Conservation (phyloP, 2,888 invertebrate genomes). For the Tromatobia lineatoria region DNA sequence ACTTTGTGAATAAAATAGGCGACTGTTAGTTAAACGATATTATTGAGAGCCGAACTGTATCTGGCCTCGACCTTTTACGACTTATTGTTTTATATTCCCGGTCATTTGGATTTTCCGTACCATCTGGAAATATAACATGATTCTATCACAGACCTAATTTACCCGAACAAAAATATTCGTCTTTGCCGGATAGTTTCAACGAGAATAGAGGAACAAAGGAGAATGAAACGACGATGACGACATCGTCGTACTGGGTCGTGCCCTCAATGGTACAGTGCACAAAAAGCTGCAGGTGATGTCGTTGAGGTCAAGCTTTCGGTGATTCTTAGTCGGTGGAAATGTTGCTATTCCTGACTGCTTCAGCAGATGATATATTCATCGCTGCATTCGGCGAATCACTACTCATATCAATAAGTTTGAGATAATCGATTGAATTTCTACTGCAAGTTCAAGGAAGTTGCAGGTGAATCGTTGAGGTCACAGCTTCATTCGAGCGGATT, state of each 20-base stretch:
- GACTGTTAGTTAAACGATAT: slow-evolving; percentile 21
- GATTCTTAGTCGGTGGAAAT: slow-evolving; percentile 39
- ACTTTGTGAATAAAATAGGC: slow-evolving; percentile 2
- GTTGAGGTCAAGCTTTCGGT: slow-evolving; percentile 43
- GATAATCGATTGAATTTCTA: slow-evolving; percentile 1
- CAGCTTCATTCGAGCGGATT: not conserved
- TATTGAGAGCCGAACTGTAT: slow-evolving; percentile 15
- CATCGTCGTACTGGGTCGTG: slow-evolving; percentile 73
- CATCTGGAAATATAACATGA: slow-evolving; percentile 11
- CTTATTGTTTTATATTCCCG: not conserved
- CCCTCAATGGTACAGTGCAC: slow-evolving; percentile 66
- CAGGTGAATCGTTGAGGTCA: slow-evolving; percentile 31
- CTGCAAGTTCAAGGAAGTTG: slow-evolving; percentile 9
- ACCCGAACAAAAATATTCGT: slow-evolving; percentile 8
- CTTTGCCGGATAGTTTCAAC: slow-evolving; percentile 62
- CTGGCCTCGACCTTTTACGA: slow-evolving; percentile 1
- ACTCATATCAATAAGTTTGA: slow-evolving; percentile 1
- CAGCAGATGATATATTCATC: not conserved
- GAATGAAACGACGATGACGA: slow-evolving; percentile 32
- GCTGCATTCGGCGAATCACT: not conserved
- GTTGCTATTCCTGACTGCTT: not conserved
- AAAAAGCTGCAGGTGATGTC: slow-evolving; percentile 58
- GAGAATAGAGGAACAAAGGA: slow-evolving; percentile 69
- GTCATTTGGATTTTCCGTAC: slow-evolving; percentile 1
- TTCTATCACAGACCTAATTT: not conserved